Evolutionary conservation across 2,888 invertebrate genomes (phyloP).

Genomic region (Pachymerium ferrugineum): DNA sequence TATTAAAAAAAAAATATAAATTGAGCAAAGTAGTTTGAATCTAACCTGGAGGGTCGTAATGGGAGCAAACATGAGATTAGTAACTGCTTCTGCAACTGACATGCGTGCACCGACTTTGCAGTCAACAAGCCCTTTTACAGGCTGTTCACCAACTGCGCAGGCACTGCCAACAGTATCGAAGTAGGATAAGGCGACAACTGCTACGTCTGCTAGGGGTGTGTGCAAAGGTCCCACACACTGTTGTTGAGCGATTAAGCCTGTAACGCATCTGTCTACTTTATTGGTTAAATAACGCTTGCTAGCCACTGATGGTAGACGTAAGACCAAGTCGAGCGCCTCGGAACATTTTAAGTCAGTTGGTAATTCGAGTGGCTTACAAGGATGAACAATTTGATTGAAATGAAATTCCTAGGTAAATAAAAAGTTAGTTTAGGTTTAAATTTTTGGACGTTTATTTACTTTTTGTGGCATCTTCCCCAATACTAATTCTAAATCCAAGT

Average conservation of each 20-base stretch:
- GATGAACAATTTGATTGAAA: constrained; percentile 53
- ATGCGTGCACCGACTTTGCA: constrained; percentile 84
- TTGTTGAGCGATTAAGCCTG: constrained; percentile 92
- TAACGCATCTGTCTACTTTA: constrained; percentile 92
- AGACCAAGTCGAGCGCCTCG: constrained; percentile 27
- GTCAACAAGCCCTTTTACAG: constrained; percentile 81
- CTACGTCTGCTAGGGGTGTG: constrained; percentile 91
- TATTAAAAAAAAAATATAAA: background rate
- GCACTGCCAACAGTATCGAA: constrained; percentile 65
- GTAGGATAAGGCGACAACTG: constrained; percentile 53
- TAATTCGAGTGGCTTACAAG: constrained; percentile 46
- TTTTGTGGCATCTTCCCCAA: constrained; percentile 81
- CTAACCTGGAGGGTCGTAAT: constrained; percentile 54
- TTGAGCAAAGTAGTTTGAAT: background rate
- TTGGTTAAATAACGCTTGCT: constrained; percentile 93
- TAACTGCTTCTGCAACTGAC: constrained; percentile 89
- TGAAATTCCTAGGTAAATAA: constrained; percentile 56
- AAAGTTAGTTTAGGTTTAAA: background rate
- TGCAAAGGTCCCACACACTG: constrained; percentile 97
- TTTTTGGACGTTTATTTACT: constrained; percentile 47
- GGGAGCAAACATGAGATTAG: constrained; percentile 76
- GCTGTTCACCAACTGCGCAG: constrained; percentile 94
- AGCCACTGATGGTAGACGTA: constrained; percentile 73
- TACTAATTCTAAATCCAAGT: constrained; percentile 81
- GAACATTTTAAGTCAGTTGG: background rate